A percentile compares a stretch with the other conserved stretches of the same genome.
phyloP scores from a whole-genome alignment of 1,140 invertebrate species.

The Archivesica marissinica region DNA sequence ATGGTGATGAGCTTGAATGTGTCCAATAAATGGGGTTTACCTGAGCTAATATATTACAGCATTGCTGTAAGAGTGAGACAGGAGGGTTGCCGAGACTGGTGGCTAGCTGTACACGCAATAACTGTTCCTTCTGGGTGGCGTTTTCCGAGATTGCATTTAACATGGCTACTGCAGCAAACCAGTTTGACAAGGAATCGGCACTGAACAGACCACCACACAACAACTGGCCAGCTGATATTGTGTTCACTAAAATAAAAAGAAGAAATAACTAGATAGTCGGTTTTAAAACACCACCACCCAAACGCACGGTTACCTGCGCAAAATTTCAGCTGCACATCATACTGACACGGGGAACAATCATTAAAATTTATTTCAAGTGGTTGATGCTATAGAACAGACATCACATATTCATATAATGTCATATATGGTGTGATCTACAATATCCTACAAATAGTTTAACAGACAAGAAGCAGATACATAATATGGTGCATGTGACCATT shows the following conservation, averaged over 20 bases:
- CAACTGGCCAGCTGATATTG: constrained; percentile 91
- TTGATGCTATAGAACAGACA: no score
- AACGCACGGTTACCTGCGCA: no score
- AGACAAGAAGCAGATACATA: no score
- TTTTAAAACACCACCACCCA: no score
- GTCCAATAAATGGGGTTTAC: constrained; percentile 67
- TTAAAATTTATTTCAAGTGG: no score
- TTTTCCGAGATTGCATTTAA: constrained; percentile 96
- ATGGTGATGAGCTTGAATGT: no score
- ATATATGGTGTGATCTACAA: no score
- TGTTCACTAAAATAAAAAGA: constrained; percentile 74
- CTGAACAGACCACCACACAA: constrained; percentile 97
- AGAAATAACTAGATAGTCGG: neutral
- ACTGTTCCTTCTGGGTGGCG: constrained; percentile 94
- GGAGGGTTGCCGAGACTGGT: constrained; percentile 93
- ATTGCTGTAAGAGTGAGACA: constrained; percentile 94
- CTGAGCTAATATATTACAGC: constrained; percentile 92
- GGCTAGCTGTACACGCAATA: constrained; percentile 96
- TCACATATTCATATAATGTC: no score
- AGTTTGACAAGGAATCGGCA: constrained; percentile 96
- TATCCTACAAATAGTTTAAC: no score
- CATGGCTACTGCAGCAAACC: constrained; percentile 97
- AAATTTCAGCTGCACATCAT: no score
- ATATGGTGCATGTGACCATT: no score
- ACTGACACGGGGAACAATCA: no score